Evolutionary conservation across 2,888 invertebrate species (phyloP).

Genomic region (Alviniconcha strummeri): DNA sequence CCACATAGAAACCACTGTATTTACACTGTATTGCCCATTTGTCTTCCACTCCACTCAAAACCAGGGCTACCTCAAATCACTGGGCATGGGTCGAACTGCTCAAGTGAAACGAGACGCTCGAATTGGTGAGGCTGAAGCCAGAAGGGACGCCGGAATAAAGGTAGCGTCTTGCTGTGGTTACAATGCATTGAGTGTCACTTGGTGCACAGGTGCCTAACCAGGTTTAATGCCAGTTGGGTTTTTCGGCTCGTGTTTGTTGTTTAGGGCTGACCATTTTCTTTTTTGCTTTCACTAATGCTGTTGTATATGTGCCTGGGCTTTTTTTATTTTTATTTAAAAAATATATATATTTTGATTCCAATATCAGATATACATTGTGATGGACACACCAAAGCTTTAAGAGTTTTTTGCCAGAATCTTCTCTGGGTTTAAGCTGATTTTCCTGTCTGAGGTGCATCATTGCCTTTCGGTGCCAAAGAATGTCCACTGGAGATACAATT

Average conservation of each 20-base stretch:
- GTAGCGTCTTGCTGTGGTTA: slow-evolving; percentile 49
- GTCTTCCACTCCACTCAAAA: too few relatives aligned
- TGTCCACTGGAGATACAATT: background rate
- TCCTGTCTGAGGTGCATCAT: too few relatives aligned
- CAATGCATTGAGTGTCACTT: background rate
- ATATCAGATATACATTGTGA: background rate
- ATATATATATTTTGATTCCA: background rate
- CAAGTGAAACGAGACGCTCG: slow-evolving; percentile 85
- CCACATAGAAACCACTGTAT: too few relatives aligned
- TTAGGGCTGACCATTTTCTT: background rate
- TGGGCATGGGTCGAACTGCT: slow-evolving; percentile 78
- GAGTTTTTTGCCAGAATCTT: too few relatives aligned
- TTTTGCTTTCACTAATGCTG: background rate
- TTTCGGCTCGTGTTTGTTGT: background rate
- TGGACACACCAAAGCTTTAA: background rate
- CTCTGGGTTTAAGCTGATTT: too few relatives aligned
- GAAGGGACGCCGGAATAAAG: slow-evolving; percentile 90
- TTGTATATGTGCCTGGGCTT: background rate
- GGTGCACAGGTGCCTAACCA: background rate
- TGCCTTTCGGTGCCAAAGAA: too few relatives aligned
- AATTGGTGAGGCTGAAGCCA: slow-evolving; percentile 96
- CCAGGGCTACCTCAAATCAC: slow-evolving; percentile 87
- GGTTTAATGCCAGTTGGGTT: background rate
- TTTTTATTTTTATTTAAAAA: too few relatives aligned
- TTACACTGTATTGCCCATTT: too few relatives aligned